Conservation (phyloP, 2,888 invertebrate species). For the Patella ulyssiponensis region DNA sequence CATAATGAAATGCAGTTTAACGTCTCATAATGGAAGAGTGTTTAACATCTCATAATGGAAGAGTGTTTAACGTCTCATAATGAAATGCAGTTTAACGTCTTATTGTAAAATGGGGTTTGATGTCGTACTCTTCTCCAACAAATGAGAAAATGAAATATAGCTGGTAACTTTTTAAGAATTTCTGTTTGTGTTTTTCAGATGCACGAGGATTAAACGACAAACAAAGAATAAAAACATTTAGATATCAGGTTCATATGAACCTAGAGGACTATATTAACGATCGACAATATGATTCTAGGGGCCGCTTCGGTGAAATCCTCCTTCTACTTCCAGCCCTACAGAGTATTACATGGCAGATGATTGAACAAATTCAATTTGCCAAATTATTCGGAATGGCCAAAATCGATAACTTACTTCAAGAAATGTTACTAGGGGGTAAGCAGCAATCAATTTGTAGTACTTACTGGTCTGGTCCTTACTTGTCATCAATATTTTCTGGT, state of each 20-base stretch:
- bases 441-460: not conserved
- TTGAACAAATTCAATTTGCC: constrained; percentile 97
- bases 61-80: no score
- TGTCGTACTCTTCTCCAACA: no score
- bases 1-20: no score
- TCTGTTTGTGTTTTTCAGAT: constrained; percentile 76
- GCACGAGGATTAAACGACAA: constrained; percentile 91
- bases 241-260: constrained; percentile 91
- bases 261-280: constrained; percentile 97
- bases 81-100: no score
- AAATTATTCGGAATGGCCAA: constrained; percentile 94
- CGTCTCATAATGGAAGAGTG: no score
- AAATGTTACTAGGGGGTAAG: constrained; percentile 93
- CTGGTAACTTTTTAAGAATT: no score
- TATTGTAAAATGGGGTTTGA: no score
- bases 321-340: constrained; percentile 94
- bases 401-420: constrained; percentile 93
- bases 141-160: no score
- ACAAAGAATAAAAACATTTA: constrained; percentile 87
- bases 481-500: not conserved
- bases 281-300: constrained; percentile 88
- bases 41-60: no score
- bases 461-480: not conserved
- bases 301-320: constrained; percentile 88
- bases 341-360: constrained; percentile 98